Evolutionary conservation across 2,113 vertebrate genomes (phyloP).

Genomic region (Pelecanus crispus): DNA sequence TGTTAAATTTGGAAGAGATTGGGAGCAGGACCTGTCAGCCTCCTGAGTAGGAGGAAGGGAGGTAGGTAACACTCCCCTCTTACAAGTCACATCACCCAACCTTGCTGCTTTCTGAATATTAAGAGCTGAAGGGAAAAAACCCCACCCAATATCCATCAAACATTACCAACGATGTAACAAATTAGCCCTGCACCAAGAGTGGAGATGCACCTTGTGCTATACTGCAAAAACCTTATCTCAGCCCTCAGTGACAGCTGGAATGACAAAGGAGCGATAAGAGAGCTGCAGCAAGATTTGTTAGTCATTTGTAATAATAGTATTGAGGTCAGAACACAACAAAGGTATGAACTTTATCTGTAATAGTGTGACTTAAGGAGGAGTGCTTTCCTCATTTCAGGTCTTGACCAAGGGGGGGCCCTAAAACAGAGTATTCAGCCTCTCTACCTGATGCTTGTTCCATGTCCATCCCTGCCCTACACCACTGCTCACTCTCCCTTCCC

Average conservation of each 20-base stretch:
- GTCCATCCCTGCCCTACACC: accelerated
- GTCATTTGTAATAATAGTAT: neutral
- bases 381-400: neutral
- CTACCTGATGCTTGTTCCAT: neutral
- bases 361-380: neutral
- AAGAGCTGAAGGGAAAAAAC: neutral
- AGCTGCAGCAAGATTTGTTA: slow-evolving; percentile 4
- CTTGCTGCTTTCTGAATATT: neutral
- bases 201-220: neutral
- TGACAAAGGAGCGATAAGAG: slow-evolving; percentile 13
- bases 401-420: accelerated
- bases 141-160: neutral
- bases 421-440: neutral
- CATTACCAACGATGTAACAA: neutral
- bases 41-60: neutral
- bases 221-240: slow-evolving; percentile 26
- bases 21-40: neutral
- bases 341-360: neutral
- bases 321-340: neutral
- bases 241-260: neutral
- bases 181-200: neutral
- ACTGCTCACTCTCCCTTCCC: neutral
- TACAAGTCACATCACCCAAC: neutral
- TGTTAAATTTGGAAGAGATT: neutral
- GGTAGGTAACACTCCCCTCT: neutral